Evolutionary conservation across 2,113 vertebrate genomes (phyloP), one percentile per base, ranked within the genome.

Genomic region (Calypte anna): DNA sequence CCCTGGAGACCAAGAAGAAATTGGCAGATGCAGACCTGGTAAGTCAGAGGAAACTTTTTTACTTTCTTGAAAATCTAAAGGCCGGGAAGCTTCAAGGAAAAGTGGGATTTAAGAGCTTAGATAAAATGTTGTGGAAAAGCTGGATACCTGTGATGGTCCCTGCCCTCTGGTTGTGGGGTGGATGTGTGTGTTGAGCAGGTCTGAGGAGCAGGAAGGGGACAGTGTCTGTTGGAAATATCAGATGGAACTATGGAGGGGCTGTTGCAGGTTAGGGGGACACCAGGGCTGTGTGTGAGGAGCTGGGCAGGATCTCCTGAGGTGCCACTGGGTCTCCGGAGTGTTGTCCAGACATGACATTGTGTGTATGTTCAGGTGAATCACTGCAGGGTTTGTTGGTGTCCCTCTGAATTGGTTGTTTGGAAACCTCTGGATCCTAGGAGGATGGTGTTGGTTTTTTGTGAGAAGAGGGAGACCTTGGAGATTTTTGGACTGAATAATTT

Each of bases 301-400:
- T 2, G 10, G 2, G 48, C 9, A 3, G 50, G 16, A 2, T 33
- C 70, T 40, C 13, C 50, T 25, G 1, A 0, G 1, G 44, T 6
- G 63, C 43, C 36, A 5, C 27, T 0, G 0, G 5, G 5, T 2
- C 33, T 20, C 24, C 80, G 1, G 72, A 15, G 27, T 15, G 2
- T 1, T 21, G 28, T 12, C 12, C 13, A 2, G 4, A 1, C 1
- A 0, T 1, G 0, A 14, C 0, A 1, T 0, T 33, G 9, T 1
- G 8, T 22, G 23, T 44, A 0, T 1, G 48, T 23, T 30, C 20
- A 6, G 46, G 2, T 21, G n/a, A 51, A 1, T 2, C 15, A 16
- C 44, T 73, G 63, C 31, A n/a, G 57, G 0, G 2, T 15, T 4
- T 12, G 15, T 5, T 33, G 33, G 12, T 58, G 61, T 24, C 22